Conservation (phyloP, 2,888 invertebrate genomes). For the Melikaiella ostensackeni region DNA sequence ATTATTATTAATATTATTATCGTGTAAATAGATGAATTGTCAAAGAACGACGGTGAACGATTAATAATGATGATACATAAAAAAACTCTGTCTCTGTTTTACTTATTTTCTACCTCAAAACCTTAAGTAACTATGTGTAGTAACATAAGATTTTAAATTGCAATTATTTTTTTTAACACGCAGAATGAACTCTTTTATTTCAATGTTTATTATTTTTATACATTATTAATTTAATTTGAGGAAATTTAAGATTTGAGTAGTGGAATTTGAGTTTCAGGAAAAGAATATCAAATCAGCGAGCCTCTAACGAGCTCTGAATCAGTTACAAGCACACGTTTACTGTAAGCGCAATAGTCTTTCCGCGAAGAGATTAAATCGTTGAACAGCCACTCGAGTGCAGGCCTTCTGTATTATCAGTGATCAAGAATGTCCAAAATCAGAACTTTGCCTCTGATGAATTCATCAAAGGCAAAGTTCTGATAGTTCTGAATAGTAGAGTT, state of each 20-base stretch:
- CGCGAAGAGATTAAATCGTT: conserved; percentile 36
- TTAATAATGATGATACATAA: conserved; percentile 75
- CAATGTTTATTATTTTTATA: neutral
- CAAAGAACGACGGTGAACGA: conserved; percentile 72
- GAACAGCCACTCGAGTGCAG: conserved; percentile 7
- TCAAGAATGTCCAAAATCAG: conserved; percentile 36
- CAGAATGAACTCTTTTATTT: neutral
- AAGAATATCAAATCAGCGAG: conserved; percentile 21
- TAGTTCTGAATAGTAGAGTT: conserved; percentile 14
- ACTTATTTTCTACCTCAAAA: conserved; percentile 45
- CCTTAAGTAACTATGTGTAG: neutral
- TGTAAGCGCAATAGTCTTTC: conserved; percentile 35
- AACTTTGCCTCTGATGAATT: conserved; percentile 22
- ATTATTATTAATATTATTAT: conserved; percentile 62
- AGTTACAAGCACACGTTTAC: conserved; percentile 27
- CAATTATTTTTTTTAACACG: too few relatives aligned
- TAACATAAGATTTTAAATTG: too few relatives aligned
- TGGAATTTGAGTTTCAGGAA: conserved; percentile 36
- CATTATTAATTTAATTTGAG: neutral
- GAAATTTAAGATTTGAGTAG: neutral
- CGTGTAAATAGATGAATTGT: conserved; percentile 69
- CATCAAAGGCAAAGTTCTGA: too few relatives aligned
- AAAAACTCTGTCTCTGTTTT: conserved; percentile 50
- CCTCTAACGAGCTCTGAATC: conserved; percentile 20
- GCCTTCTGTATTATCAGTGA: conserved; percentile 28